Evolutionary conservation across 2,113 vertebrate species (phyloP).

Genomic region (Ictidomys tridecemlineatus): DNA sequence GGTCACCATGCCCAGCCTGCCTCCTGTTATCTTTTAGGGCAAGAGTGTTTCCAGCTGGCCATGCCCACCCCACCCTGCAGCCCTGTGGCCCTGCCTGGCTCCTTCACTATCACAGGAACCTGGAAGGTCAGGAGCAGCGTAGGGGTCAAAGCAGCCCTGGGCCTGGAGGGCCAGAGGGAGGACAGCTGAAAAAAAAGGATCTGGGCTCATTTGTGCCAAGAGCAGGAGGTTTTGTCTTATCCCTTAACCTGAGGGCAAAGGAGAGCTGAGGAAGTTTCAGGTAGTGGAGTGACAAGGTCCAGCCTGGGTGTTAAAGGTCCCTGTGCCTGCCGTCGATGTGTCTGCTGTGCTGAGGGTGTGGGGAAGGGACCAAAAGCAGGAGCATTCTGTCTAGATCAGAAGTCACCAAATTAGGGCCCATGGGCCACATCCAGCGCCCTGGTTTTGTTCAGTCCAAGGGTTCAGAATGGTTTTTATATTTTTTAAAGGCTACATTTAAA

Average conservation of each 20-base stretch:
- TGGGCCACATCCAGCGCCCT: background rate
- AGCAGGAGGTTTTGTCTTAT: background rate
- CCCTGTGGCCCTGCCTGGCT: background rate
- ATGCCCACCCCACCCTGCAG: background rate
- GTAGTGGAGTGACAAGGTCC: background rate
- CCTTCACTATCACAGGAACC: background rate
- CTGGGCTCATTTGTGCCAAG: background rate
- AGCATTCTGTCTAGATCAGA: background rate
- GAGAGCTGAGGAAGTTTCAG: background rate
- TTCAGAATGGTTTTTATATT: background rate
- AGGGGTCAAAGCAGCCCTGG: background rate
- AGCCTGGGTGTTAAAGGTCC: background rate
- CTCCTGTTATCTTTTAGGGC: background rate
- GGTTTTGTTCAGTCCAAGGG: background rate
- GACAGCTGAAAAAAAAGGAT: background rate
- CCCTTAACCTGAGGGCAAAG: slow-evolving; percentile 33
- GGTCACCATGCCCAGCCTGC: too few relatives aligned
- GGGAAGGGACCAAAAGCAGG: background rate
- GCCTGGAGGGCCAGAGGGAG: background rate
- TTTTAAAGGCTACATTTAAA: slow-evolving; percentile 12
- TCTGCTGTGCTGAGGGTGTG: background rate
- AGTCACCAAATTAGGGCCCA: background rate
- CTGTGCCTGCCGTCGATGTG: background rate
- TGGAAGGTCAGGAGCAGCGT: background rate
- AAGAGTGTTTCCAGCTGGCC: rapidly evolving